Conservation (phyloP, 2,797 vertebrate genomes). For the Rhadinocentrus ornatus region DNA sequence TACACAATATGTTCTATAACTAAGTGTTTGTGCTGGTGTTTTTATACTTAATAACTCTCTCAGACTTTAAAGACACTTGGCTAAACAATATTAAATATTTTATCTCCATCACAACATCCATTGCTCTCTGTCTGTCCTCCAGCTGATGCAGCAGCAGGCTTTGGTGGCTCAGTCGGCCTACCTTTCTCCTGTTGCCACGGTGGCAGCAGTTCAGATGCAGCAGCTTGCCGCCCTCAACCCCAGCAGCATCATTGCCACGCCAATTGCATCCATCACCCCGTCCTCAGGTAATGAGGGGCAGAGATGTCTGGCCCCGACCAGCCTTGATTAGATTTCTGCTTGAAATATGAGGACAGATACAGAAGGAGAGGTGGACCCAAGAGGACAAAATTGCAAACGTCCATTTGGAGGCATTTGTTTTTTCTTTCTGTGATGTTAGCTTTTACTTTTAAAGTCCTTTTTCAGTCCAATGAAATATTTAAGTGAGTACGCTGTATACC, state of each 20-base stretch:
- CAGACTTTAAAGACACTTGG: neutral
- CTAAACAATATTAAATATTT: neutral
- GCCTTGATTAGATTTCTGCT: conserved; percentile 70
- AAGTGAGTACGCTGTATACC: neutral
- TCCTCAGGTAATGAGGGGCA: conserved; percentile 82
- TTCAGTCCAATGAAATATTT: neutral
- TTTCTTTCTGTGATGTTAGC: conserved; percentile 13
- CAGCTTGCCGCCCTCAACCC: conserved; percentile 94
- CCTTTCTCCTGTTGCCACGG: conserved; percentile 94
- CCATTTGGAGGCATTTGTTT: conserved; percentile 27
- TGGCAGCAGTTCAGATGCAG: conserved; percentile 95
- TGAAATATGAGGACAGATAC: conserved; percentile 71
- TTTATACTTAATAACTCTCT: neutral
- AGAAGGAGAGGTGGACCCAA: conserved; percentile 49
- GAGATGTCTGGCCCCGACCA: conserved; percentile 57
- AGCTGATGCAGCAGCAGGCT: conserved; percentile 97
- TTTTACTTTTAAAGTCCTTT: conserved; percentile 11
- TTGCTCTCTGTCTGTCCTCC: conserved; percentile 23
- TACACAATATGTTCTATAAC: neutral
- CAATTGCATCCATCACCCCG: conserved; percentile 85
- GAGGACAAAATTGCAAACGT: conserved; percentile 58
- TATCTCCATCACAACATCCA: neutral
- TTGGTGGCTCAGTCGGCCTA: conserved; percentile 95
- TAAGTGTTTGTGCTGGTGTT: too few relatives aligned
- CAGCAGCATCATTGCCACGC: conserved; percentile 93